A percentile compares a stretch with the other conserved stretches of the same genome.
Evolutionary conservation across 2,113 vertebrate genomes (phyloP).

Genomic region (Scytalopus superciliaris): DNA sequence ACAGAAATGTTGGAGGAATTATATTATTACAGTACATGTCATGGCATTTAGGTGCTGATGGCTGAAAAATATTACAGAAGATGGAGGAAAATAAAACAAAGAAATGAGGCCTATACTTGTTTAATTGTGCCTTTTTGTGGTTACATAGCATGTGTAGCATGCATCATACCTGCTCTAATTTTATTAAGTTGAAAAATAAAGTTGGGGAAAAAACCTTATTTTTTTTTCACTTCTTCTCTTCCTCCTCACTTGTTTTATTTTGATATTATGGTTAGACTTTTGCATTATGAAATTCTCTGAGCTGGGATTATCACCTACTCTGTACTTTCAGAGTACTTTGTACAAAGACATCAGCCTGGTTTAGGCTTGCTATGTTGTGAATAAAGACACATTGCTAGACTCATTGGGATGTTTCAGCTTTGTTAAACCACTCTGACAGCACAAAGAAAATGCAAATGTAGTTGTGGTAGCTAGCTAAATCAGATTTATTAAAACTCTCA

Average conservation of each 20-base stretch:
- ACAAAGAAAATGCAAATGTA: background rate
- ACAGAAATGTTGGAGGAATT: background rate
- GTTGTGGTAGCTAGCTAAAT: background rate
- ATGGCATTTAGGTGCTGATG: background rate
- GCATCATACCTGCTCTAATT: background rate
- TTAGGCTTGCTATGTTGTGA: background rate
- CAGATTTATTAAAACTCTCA: background rate
- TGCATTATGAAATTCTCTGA: background rate
- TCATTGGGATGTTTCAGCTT: background rate
- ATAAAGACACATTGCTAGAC: background rate
- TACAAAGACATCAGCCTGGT: background rate
- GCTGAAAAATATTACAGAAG: background rate
- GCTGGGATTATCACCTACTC: background rate
- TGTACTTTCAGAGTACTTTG: background rate
- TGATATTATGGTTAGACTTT: background rate
- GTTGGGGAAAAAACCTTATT: too few relatives aligned
- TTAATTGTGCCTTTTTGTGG: background rate
- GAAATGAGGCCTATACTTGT: background rate
- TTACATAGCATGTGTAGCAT: background rate
- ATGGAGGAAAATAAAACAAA: background rate
- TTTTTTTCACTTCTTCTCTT: too few relatives aligned
- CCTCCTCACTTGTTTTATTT: background rate
- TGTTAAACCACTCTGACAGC: background rate
- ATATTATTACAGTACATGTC: background rate
- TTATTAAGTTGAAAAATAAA: background rate